Base-by-base conservation (phyloP, 2,113 vertebrate species). In the Tenebrosternarchus preto region DNA sequence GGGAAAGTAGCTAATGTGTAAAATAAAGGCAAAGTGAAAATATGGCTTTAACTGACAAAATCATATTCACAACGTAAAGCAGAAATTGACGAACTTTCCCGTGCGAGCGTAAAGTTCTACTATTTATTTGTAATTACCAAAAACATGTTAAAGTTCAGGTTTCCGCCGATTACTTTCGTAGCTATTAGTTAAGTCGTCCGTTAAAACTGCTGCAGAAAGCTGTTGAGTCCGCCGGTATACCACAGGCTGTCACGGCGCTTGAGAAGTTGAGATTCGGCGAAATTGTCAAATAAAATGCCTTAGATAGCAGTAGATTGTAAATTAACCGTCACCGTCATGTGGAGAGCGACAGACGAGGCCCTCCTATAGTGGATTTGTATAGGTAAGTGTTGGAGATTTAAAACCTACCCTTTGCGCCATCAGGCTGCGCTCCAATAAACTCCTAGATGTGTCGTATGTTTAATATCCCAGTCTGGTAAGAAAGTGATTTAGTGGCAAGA, bases 331-430 rank as follows among this genome's bases (percentile, higher is more conserved):
- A 92, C 80, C 90, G 92, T 86, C 83, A 36, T 81, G 85, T 87
- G 81, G 86, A 85, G 85, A 88, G 81, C 90, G 90, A 92, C 90
- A 91, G 87, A 92, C 90, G 90, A 92, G 94, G 95, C 93, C 94
- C 93, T 74, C 93, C 92, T 93, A 94, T 92, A 89, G 93, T 95
- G 94, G 93, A 91, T 95, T 93, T 94, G 94, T 96, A 93, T 93
- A 95, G 94, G 95, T 95, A 94, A 95, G 94, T 93, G 95, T 88
- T 92, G 94, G 93, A 93, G 95, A 95, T 96, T 96, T 95, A 93
- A 94, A 95, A 98, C 98, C 96, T 98, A 99, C 98, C 98, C 97
- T 97, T 97, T 99, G 98, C 96, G 98, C 98, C 98, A 99, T 99
- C 95, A 97, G 97, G 95, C 96, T 97, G 95, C 97, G 96, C 96